Evolutionary conservation across 2,888 invertebrate species (phyloP), one percentile per base, ranked within the genome.

Genomic region (Phyllotreta striolata): DNA sequence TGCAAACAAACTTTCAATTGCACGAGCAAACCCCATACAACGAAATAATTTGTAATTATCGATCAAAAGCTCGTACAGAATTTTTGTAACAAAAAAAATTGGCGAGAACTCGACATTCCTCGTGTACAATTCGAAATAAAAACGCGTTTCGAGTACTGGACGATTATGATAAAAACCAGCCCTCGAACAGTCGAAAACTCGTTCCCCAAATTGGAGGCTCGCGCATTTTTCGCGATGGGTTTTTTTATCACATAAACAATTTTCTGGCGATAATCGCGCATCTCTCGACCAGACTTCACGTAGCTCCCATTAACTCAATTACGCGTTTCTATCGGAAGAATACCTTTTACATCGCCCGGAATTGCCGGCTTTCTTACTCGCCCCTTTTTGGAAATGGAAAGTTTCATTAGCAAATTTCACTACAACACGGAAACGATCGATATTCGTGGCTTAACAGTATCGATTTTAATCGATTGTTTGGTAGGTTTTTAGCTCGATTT

Each of bases 261-360:
- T 49, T 14, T 1, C 24, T 1, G 37, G 12, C 6, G 37, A 49
- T 49, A 39, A 40, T 54, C 54, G 14, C 54, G 24, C 40, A 40
- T 54, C 54, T 39, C 14, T 39, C 39, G 37, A 9, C 39, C 14
- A 39, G 35, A 39, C 9, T 39, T 39, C 54, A 54, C 40, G 39
- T 54, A 12, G 54, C 24, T 38, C 40, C 54, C 40, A 54, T 54
- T 54, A 39, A 54, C 54, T 54, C 54, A 54, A 54, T 54, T 54
- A 54, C 39, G 6, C 40, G 38, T 38, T 12, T 12, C 14, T 38
- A 39, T 40, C 54, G 54, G 54, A 54, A 54, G 54, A 54, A 39
- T 9, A 12, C 37, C 9, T 40, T 40, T 54, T 54, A 13, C 37
- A 9, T 39, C 14, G 13, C 38, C 38, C 34, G 54, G 24, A 40